These are phyloP conservation scores for Thaumetopoea pityocampa DNA, from an alignment of 1,140 invertebrate genomes.

Conservation along the genomic window DNA sequence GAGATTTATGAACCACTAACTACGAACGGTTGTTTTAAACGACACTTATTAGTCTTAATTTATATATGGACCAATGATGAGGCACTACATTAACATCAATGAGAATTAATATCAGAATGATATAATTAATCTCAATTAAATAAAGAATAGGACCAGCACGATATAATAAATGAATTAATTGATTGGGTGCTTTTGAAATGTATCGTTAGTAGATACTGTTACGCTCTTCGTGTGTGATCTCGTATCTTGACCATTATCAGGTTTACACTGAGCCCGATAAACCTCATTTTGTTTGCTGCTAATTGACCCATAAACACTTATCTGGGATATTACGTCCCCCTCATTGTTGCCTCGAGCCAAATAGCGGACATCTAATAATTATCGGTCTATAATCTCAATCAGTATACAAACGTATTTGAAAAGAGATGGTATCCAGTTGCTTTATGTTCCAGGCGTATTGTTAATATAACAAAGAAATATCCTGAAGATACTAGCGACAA, in stretches of 20 bases:
- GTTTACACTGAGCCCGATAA: slow-evolving; percentile 42
- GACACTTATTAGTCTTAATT: not conserved
- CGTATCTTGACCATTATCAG: slow-evolving; percentile 44
- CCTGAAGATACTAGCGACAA: slow-evolving; percentile 45
- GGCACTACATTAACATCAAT: slow-evolving; percentile 1
- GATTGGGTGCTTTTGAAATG: slow-evolving; percentile 10
- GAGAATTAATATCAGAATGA: slow-evolving; percentile 4
- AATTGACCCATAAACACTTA: slow-evolving; percentile 69
- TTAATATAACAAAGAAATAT: slow-evolving; percentile 58
- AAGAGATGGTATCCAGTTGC: slow-evolving; percentile 37
- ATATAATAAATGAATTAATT: slow-evolving; percentile 9
- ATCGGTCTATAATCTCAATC: slow-evolving; percentile 42
- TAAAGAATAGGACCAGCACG: slow-evolving; percentile 9
- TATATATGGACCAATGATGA: slow-evolving; percentile 1
- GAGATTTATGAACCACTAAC: too few species aligned
- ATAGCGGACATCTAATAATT: slow-evolving; percentile 42
- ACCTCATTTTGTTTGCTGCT: slow-evolving; percentile 55
- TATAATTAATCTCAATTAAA: slow-evolving; percentile 10
- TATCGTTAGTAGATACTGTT: slow-evolving; percentile 16
- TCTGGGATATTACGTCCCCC: slow-evolving; percentile 41
- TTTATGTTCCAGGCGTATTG: slow-evolving; percentile 39
- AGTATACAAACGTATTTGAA: slow-evolving; percentile 23
- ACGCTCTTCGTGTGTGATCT: slow-evolving; percentile 14
- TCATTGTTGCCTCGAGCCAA: slow-evolving; percentile 18
- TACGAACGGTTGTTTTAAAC: too few species aligned